phyloP scores from a whole-genome alignment of 1,140 invertebrate species.

The Drosophila melanica region DNA sequence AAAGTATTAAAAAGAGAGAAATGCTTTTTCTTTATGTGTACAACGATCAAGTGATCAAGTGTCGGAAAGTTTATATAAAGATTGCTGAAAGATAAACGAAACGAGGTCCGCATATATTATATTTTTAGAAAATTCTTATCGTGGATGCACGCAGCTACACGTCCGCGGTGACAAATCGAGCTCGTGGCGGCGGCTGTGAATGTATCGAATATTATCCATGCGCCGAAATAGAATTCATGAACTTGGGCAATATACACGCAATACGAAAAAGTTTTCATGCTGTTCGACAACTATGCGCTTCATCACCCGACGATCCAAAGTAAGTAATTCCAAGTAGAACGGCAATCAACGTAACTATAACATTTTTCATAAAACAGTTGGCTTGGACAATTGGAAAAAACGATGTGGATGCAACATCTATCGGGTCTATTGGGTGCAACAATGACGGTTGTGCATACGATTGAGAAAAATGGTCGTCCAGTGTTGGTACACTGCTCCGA shows the following conservation, averaged over 20 bases:
- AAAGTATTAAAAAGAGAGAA: too few species aligned
- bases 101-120: neutral
- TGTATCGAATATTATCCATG: conserved; percentile 97
- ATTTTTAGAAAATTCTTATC: conserved; percentile 93
- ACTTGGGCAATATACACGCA: conserved; percentile 97
- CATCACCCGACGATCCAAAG: conserved; percentile 91
- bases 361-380: conserved; percentile 87
- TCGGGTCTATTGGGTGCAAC: conserved; percentile 92
- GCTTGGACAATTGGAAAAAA: conserved; percentile 93
- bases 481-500: conserved; percentile 98
- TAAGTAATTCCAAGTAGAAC: conserved; percentile 82
- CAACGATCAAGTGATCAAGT: too few species aligned
- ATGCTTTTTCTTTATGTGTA: too few species aligned
- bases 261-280: conserved; percentile 94
- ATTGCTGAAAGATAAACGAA: too few species aligned
- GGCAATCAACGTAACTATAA: conserved; percentile 5
- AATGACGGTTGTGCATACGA: conserved; percentile 90
- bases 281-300: conserved; percentile 90
- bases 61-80: too few species aligned
- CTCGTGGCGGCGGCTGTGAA: conserved; percentile 97
- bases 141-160: conserved; percentile 97
- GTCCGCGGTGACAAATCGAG: conserved; percentile 97
- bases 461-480: conserved; percentile 93
- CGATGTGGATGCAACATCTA: conserved; percentile 95
- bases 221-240: conserved; percentile 98